phyloP scores from a whole-genome alignment of 2,113 vertebrate species.

The Lophius piscatorius region DNA sequence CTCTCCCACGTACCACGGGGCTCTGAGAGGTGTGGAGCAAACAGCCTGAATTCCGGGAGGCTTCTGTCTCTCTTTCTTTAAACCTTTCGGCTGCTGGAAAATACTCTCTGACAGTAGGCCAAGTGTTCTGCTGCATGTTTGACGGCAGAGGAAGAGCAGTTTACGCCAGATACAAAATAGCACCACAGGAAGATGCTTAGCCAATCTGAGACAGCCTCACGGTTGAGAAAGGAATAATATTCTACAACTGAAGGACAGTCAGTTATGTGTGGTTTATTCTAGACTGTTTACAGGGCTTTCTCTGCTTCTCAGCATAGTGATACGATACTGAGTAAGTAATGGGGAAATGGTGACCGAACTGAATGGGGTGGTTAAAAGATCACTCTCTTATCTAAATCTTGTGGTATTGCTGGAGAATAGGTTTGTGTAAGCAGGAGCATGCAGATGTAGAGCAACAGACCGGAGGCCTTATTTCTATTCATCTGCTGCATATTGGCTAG shows the following conservation, averaged over 20 bases:
- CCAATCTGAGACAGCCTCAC: conserved; percentile 62
- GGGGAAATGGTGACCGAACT: conserved; percentile 63
- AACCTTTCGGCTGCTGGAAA: conserved; percentile 71
- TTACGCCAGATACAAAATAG: conserved; percentile 73
- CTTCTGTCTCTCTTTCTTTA: conserved; percentile 75
- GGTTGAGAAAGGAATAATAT: conserved; percentile 65
- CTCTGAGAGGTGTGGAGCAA: conserved; percentile 72
- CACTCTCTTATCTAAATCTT: conserved; percentile 64
- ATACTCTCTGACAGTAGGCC: conserved; percentile 75
- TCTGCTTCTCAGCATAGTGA: conserved; percentile 57
- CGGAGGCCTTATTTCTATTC: conserved; percentile 41
- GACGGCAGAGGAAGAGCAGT: conserved; percentile 72
- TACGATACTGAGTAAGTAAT: conserved; percentile 49
- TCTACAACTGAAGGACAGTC: conserved; percentile 53
- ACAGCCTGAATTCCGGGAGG: conserved; percentile 65
- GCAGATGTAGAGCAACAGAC: conserved; percentile 54
- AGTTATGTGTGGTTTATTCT: conserved; percentile 66
- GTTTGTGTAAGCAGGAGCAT: conserved; percentile 30
- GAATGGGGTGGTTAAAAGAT: conserved; percentile 50
- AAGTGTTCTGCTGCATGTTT: conserved; percentile 69
- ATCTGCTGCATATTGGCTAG: conserved; percentile 41
- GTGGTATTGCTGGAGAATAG: conserved; percentile 58
- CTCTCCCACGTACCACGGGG: conserved; percentile 65
- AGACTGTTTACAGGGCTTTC: conserved; percentile 55
- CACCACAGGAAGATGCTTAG: conserved; percentile 66